These are phyloP conservation scores for Coecobrya sp. DNA, from an alignment of 2,888 invertebrate genomes.

Conservation along the genomic window DNA sequence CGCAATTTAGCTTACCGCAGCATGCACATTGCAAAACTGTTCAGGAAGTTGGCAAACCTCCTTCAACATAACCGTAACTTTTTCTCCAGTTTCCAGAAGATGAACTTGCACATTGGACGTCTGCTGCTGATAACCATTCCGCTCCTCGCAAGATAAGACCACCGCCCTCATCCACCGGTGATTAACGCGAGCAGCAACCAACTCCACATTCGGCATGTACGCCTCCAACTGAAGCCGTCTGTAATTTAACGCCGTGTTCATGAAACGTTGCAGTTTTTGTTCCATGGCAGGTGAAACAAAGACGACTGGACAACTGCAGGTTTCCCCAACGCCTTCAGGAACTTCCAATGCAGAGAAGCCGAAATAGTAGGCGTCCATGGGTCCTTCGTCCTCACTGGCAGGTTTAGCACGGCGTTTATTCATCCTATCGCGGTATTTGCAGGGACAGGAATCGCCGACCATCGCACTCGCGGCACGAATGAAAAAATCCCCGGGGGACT, in stretches of 20 bases:
- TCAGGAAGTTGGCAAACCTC: constrained; percentile 54
- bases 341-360: constrained; percentile 2
- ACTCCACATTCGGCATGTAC: constrained; percentile 19
- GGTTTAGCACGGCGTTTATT: too few species aligned
- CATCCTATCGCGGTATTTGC: background rate
- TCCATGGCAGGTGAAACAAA: background rate
- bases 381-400: background rate
- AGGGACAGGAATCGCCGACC: too few species aligned
- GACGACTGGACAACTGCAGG: background rate
- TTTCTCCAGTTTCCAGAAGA: constrained; percentile 72
- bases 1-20: constrained; percentile 54
- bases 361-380: constrained; percentile 38
- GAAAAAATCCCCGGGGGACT: constrained; percentile 60
- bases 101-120: background rate
- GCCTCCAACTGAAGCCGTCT: background rate
- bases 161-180: constrained; percentile 65
- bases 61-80: background rate
- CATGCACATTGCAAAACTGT: background rate
- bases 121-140: background rate
- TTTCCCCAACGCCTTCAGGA: background rate
- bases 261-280: background rate
- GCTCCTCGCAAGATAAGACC: background rate
- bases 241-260: background rate
- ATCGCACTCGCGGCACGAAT: background rate
- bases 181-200: constrained; percentile 47